Percentiles rank a stretch among this genome's conserved stretches.
These are phyloP conservation scores for Amiota mariae DNA, from an alignment of 2,888 invertebrate species.

Conservation along the genomic window DNA sequence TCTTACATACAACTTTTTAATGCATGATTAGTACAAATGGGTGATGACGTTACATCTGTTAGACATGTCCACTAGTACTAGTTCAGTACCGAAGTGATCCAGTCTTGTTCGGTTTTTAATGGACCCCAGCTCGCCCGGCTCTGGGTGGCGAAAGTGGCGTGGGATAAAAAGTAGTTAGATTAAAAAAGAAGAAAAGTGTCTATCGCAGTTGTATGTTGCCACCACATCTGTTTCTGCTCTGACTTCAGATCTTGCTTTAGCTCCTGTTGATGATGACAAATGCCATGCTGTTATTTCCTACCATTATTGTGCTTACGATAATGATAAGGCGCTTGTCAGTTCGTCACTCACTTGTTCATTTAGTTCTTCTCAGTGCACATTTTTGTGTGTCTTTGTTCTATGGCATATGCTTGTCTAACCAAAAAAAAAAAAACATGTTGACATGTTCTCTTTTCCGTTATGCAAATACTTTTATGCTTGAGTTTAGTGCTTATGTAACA, in stretches of 20 bases:
- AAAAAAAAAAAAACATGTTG: constrained; percentile 32
- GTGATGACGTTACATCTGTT: too few species aligned
- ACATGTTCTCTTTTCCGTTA: constrained; percentile 49
- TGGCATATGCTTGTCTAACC: constrained; percentile 23
- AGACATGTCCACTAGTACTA: too few species aligned
- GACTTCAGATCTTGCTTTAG: constrained; percentile 30
- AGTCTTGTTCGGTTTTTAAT: too few species aligned
- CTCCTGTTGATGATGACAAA: constrained; percentile 31
- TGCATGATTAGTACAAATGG: too few species aligned
- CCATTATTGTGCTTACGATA: constrained; percentile 47
- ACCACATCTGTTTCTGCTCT: constrained; percentile 28
- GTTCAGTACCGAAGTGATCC: too few species aligned
- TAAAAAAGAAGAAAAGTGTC: too few species aligned
- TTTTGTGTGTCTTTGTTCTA: constrained; percentile 9
- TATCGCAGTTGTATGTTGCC: constrained; percentile 39
- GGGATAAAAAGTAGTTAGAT: too few species aligned
- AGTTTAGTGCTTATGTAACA: too few species aligned
- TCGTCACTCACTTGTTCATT: constrained; percentile 34
- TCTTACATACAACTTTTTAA: too few species aligned
- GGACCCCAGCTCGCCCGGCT: too few species aligned
- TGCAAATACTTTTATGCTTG: too few species aligned
- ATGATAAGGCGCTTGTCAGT: constrained; percentile 68
- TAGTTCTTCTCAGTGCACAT: not conserved
- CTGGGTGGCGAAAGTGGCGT: too few species aligned
- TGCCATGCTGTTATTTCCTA: constrained; percentile 56